These are phyloP conservation scores for Plagodis dolabraria DNA, from an alignment of 2,888 invertebrate genomes.

Conservation along the genomic window DNA sequence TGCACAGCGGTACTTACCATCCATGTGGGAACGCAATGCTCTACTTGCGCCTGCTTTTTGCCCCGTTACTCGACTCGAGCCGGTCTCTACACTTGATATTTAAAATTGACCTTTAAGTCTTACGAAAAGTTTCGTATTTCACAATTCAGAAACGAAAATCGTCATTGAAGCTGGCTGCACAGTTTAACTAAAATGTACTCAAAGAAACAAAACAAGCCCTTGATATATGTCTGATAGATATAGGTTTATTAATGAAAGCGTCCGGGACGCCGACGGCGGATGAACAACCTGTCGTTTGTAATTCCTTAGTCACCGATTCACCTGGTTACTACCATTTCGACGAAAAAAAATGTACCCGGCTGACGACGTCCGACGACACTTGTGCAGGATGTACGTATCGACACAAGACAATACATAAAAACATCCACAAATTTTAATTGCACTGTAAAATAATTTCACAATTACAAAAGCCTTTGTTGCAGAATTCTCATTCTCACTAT, in stretches of 20 bases:
- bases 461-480: conserved; percentile 55
- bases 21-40: conserved; percentile 78
- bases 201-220: conserved; percentile 1
- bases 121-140: conserved; percentile 20
- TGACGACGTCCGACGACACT: conserved; percentile 34
- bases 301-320: conserved; percentile 53
- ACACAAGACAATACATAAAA: background rate
- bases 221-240: conserved; percentile 43
- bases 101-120: conserved; percentile 24
- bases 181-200: background rate
- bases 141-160: conserved; percentile 9
- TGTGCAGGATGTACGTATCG: conserved; percentile 32
- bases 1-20: conserved; percentile 56
- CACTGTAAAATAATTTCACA: conserved; percentile 22
- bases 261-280: conserved; percentile 42
- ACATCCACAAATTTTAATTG: background rate
- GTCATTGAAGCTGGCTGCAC: too few species aligned
- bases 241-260: conserved; percentile 61
- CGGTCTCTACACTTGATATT: conserved; percentile 41
- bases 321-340: conserved; percentile 50
- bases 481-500: conserved; percentile 45
- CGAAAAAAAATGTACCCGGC: conserved; percentile 43
- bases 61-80: conserved; percentile 58
- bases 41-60: conserved; percentile 63
- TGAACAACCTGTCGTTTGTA: conserved; percentile 43